Evolutionary conservation across 1,140 invertebrate genomes (phyloP), one percentile per base, ranked within the genome.

Genomic region (Agrypnia vestita): DNA sequence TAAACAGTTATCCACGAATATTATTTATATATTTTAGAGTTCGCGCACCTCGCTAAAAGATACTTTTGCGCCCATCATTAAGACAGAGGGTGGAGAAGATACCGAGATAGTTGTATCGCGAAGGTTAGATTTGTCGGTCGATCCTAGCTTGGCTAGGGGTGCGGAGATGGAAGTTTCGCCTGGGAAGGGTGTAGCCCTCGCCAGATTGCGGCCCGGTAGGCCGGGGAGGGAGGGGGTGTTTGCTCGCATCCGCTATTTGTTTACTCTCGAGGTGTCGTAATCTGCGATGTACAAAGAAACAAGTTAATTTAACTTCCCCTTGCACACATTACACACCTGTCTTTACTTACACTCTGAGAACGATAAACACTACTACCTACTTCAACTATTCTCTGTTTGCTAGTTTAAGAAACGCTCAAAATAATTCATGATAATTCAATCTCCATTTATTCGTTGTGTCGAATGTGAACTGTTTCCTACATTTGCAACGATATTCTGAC

Each of bases 201-300:
- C n/a, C n/a, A 19, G 55, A 6, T 59, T 21, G 55, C 8, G 55
- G 25, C 21, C n/a, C n/a, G n/a, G 8, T 11, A 19, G 25, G 61
- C 35, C 4, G 9, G 61, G 25, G n/a, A 25, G 12, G 19, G 61
- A 11, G 11, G 15, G 61, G 35, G 21, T 64, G 61, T 64, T 64
- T 64, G 25, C 61, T n/a, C 61, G n/a, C 61, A 44, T 43, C 19
- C 35, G 61, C 61, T 15, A 59, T 6, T 64, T 64, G 61, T 64
- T 64, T 64, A 43, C 61, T 64, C 35, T n/a, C 25, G 61, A 64
- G 61, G 61, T 64, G 61, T 35, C 61, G 61, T 64, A 64, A 64
- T 64, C 61, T 64, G 61, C 8, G 21, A 64, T 64, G 21, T 64
- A 64, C 61, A 64, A 64, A 64, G 61, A 64, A 64, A 43, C 61